Conservation (phyloP, 1,140 invertebrate genomes). For the Cataglyphis hispanica region DNA sequence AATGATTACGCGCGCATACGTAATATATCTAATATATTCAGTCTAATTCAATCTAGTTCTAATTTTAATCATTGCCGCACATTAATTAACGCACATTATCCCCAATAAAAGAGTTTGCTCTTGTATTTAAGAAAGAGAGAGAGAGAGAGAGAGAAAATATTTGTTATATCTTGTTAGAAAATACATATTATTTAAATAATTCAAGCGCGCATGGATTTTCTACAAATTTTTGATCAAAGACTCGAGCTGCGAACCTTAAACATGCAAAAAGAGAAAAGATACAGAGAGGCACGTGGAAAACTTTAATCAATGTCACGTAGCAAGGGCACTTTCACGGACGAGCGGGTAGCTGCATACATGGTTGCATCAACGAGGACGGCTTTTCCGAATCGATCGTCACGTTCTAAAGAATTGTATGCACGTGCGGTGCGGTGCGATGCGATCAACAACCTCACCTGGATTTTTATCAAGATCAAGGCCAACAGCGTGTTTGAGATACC, state of each 20-base stretch:
- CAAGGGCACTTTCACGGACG: conserved; percentile 14
- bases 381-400: conserved; percentile 7
- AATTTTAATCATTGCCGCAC: neutral
- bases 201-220: neutral
- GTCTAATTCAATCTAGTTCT: too few relatives aligned
- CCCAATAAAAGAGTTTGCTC: too few relatives aligned
- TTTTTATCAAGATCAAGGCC: conserved; percentile 63
- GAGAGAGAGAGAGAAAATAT: too few relatives aligned
- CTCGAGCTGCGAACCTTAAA: neutral
- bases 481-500: conserved; percentile 14
- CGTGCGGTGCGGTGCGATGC: conserved; percentile 3
- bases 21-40: neutral
- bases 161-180: neutral
- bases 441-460: conserved; percentile 46
- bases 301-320: neutral
- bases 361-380: neutral
- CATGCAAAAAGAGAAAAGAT: neutral
- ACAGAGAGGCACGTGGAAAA: neutral
- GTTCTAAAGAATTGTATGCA: conserved; percentile 24
- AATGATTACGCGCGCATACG: too few relatives aligned
- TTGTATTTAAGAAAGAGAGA: neutral
- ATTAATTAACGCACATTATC: neutral
- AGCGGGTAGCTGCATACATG: neutral
- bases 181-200: neutral
- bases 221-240: neutral